Conservation (phyloP, 2,797 vertebrate species). For the Amphiprion clarkii region DNA sequence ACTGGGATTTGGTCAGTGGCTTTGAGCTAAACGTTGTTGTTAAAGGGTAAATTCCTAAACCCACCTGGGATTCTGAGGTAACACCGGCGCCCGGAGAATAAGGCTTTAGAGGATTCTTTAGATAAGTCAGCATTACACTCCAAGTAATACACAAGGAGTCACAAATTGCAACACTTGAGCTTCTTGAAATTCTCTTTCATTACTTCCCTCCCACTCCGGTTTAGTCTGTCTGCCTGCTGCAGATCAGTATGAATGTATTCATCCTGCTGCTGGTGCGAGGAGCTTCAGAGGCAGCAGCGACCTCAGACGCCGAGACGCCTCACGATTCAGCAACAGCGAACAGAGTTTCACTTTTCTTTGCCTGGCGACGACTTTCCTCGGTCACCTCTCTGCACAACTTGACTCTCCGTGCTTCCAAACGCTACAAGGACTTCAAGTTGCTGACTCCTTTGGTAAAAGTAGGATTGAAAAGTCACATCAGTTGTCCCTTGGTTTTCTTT, state of each 20-base stretch:
- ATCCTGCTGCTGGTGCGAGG: conserved; percentile 12
- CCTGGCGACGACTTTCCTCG: neutral
- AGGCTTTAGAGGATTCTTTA: conserved; percentile 11
- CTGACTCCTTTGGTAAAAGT: neutral
- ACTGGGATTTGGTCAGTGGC: neutral
- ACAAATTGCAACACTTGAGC: conserved; percentile 27
- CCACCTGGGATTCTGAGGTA: conserved; percentile 7
- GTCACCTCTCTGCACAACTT: conserved; percentile 6
- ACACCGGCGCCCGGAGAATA: neutral
- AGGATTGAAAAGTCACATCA: neutral
- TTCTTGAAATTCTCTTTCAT: conserved; percentile 14
- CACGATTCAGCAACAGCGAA: conserved; percentile 12
- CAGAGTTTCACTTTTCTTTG: neutral
- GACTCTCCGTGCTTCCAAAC: conserved; percentile 5
- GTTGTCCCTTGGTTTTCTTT: neutral
- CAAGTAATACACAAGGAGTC: conserved; percentile 6
- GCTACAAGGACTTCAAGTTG: neutral
- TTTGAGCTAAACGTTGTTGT: neutral
- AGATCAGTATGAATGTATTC: conserved; percentile 40
- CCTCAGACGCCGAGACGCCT: conserved; percentile 43
- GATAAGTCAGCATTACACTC: conserved; percentile 19
- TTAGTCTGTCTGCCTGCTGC: conserved; percentile 9
- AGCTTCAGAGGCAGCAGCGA: conserved; percentile 23
- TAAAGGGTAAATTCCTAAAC: conserved; percentile 5
- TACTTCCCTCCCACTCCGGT: neutral